Evolutionary conservation across 2,888 invertebrate genomes (phyloP).

Genomic region (Hyles lineata): DNA sequence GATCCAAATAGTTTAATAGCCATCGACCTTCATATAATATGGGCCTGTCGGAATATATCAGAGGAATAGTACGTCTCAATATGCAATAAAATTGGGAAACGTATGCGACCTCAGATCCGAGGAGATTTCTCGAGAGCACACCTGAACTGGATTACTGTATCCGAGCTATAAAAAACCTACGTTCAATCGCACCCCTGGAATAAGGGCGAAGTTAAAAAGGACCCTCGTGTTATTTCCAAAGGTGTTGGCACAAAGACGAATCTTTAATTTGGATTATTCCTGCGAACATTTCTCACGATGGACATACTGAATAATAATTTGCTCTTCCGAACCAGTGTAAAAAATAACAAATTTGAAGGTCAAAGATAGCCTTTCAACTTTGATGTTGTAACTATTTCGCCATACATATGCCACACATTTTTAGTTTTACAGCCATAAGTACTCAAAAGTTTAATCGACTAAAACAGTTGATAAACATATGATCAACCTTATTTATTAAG

Average conservation of each 20-base stretch:
- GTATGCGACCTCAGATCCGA: constrained; percentile 75
- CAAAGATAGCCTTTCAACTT: no score
- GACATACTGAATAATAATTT: background rate
- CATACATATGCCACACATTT: no score
- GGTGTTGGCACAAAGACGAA: constrained; percentile 61
- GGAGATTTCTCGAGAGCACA: constrained; percentile 76
- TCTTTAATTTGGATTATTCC: constrained; percentile 56
- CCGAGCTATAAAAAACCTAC: constrained; percentile 74
- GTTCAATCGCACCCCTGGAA: constrained; percentile 68
- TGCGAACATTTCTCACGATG: background rate
- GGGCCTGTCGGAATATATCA: constrained; percentile 67
- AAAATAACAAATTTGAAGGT: no score
- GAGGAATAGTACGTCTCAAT: constrained; percentile 79
- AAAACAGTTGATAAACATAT: no score
- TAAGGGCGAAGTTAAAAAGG: constrained; percentile 72
- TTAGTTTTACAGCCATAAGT: no score
- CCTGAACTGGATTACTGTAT: constrained; percentile 83
- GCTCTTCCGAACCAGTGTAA: background rate
- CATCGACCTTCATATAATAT: constrained; percentile 63
- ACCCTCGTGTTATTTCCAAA: constrained; percentile 62
- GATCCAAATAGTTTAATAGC: constrained; percentile 64
- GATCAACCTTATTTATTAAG: no score
- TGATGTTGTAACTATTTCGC: no score
- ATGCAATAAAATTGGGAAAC: constrained; percentile 80
- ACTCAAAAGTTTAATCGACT: no score